phyloP scores from a whole-genome alignment of 2,888 invertebrate genomes.

The Scaptomyza cyrtandrae region DNA sequence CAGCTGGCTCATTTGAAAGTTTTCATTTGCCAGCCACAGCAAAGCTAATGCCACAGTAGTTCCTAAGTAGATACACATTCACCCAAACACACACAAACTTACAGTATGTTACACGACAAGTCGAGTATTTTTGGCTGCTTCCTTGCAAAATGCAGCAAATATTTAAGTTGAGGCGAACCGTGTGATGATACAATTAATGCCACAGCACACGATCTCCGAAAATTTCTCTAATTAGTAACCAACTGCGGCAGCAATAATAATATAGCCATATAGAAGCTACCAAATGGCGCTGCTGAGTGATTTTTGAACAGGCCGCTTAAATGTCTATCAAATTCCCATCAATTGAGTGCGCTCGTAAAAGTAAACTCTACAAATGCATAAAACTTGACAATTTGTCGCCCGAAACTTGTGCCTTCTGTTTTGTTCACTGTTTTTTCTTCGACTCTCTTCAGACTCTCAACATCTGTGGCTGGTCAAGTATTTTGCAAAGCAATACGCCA shows the following conservation, averaged over 20 bases:
- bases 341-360: constrained; percentile 51
- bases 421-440: neutral
- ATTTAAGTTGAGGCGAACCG: constrained; percentile 46
- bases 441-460: neutral
- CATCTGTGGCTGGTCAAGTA: constrained; percentile 44
- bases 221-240: constrained; percentile 53
- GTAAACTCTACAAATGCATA: constrained; percentile 40
- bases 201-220: constrained; percentile 1
- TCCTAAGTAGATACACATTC: constrained; percentile 24
- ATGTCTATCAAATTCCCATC: constrained; percentile 52
- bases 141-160: constrained; percentile 50
- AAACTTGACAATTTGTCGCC: constrained; percentile 62
- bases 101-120: constrained; percentile 1
- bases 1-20: constrained; percentile 47
- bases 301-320: constrained; percentile 41
- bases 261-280: neutral
- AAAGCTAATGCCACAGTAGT: constrained; percentile 31
- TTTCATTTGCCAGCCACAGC: constrained; percentile 42
- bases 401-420: constrained; percentile 16
- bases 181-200: constrained; percentile 43
- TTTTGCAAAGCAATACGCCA: constrained; percentile 71
- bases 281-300: constrained; percentile 20
- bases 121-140: constrained; percentile 29
- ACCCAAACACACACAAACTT: constrained; percentile 10
- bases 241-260: constrained; percentile 36